Conservation (phyloP, 1,140 invertebrate species). For the Aphelenchoides avenae region DNA sequence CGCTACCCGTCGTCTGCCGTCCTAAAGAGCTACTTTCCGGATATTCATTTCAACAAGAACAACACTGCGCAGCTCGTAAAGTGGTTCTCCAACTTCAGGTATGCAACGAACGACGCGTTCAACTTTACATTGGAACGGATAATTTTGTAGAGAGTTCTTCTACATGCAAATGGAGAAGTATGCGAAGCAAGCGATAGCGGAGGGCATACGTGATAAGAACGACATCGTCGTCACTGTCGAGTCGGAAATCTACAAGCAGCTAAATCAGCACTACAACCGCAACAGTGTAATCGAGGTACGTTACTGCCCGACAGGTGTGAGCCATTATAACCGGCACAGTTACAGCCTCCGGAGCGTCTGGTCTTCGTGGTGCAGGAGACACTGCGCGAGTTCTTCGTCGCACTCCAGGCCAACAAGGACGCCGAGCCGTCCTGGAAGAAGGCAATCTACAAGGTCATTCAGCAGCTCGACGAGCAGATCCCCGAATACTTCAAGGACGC, state of each 20-base stretch:
- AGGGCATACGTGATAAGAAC: slow-evolving; percentile 85
- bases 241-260: slow-evolving; percentile 91
- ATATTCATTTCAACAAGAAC: slow-evolving; percentile 99
- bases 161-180: slow-evolving; percentile 99
- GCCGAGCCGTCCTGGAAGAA: slow-evolving; percentile 99
- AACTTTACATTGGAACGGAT: background rate
- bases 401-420: slow-evolving; percentile 90
- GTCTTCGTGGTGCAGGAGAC: slow-evolving; percentile 92
- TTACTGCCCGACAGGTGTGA: too few relatives aligned
- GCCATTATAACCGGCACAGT: too few relatives aligned
- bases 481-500: slow-evolving; percentile 99
- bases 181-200: slow-evolving; percentile 89
- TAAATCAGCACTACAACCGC: slow-evolving; percentile 98
- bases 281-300: slow-evolving; percentile 99
- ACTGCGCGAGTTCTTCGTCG: slow-evolving; percentile 93
- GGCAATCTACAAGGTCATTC: slow-evolving; percentile 99
- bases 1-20: slow-evolving; percentile 95
- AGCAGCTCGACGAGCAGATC: slow-evolving; percentile 91
- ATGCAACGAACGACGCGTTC: background rate
- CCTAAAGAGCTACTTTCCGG: slow-evolving; percentile 99
- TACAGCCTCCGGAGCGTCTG: slow-evolving; percentile 92
- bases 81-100: slow-evolving; percentile 99
- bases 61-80: slow-evolving; percentile 99
- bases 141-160: slow-evolving; percentile 88
- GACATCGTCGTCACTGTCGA: slow-evolving; percentile 87